These are phyloP conservation scores for Graptemys geographica DNA, from an alignment of 2,797 vertebrate genomes.

Conservation along the genomic window DNA sequence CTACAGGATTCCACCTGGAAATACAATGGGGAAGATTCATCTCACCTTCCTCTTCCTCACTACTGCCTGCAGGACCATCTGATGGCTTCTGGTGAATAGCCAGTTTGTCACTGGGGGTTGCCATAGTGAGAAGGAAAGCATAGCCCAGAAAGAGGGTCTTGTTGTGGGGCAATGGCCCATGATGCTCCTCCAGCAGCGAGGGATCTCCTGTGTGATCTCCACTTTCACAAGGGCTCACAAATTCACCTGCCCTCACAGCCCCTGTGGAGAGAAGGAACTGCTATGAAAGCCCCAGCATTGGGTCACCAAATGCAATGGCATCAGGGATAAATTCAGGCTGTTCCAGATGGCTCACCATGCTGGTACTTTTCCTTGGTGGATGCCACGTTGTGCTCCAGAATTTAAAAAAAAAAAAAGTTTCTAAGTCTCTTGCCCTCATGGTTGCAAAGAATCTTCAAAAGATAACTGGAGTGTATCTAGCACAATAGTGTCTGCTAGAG, in stretches of 20 bases:
- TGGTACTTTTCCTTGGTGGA: not conserved
- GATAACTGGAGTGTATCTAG: not conserved
- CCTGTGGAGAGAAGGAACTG: conserved; percentile 40
- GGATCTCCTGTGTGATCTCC: conserved; percentile 79
- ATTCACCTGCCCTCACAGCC: conserved; percentile 71
- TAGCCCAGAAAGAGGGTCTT: conserved; percentile 95
- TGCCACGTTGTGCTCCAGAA: not conserved
- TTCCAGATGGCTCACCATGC: not conserved
- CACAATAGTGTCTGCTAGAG: not conserved
- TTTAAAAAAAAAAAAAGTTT: not conserved
- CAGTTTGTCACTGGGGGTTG: conserved; percentile 88
- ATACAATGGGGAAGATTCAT: not conserved
- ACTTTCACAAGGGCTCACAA: conserved; percentile 85
- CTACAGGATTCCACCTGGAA: conserved; percentile 30
- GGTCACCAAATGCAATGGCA: not conserved
- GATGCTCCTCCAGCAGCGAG: conserved; percentile 79
- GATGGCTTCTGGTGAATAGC: conserved; percentile 79
- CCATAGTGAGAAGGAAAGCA: conserved; percentile 94
- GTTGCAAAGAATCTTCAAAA: conserved; percentile 14
- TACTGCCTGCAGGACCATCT: conserved; percentile 77
- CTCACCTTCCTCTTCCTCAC: conserved; percentile 91
- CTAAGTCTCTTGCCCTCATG: not conserved
- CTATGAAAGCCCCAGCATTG: not conserved
- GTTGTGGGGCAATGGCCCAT: conserved; percentile 91
- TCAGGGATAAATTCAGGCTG: not conserved